Base-by-base conservation (phyloP, 2,113 vertebrate genomes). In the Ramphastos sulfuratus region DNA sequence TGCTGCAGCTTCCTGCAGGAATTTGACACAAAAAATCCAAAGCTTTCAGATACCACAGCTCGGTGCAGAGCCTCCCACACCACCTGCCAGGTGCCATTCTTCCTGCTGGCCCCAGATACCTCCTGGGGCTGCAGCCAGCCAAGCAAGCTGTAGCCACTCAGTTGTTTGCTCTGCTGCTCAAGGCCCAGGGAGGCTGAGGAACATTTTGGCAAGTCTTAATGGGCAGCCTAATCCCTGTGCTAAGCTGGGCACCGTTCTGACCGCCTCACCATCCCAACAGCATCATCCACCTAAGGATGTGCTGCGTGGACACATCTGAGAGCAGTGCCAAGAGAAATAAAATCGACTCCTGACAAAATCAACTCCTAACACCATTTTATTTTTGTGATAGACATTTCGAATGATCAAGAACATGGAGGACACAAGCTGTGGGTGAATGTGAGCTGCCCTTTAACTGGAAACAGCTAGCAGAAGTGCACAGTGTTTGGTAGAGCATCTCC, bases 401-500 rank as follows among this genome's bases (percentile, higher is more conserved):
- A 27, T 16, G 20, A 19, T 33, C 21, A 11, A 35, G n/a, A 73
- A 31, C 28, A 55, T 16, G 17, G 54, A 48, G 61, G 56, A 17
- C 10, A n/a, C 4, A 19, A 55, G 31, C 0, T 27, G 6, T 7
- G 42, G 13, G 31, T 28, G 44, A 46, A 46, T 18, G 7, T 1
- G 5, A 55, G 1, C 19, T 1, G 18, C 5, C 14, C 23, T 23
- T 25, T 1, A 24, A 7, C 1, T 2, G 13, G 52, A 25, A 5
- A 5, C 70, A 18, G 7, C 56, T 5, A 24, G 8, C 54, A 37
- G 25, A 23, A 9, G 1, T 1, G 15, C n/a, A 27, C 25, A 3
- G 8, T 0, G 7, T 1, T 1, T 1, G 71, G 52, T 33, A 4
- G 33, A 18, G 37, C 16, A 0, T 3, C 3, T 18, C 4, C 33